Conservation (phyloP, 1,140 invertebrate species). For the Aphelinus atriplicis region DNA sequence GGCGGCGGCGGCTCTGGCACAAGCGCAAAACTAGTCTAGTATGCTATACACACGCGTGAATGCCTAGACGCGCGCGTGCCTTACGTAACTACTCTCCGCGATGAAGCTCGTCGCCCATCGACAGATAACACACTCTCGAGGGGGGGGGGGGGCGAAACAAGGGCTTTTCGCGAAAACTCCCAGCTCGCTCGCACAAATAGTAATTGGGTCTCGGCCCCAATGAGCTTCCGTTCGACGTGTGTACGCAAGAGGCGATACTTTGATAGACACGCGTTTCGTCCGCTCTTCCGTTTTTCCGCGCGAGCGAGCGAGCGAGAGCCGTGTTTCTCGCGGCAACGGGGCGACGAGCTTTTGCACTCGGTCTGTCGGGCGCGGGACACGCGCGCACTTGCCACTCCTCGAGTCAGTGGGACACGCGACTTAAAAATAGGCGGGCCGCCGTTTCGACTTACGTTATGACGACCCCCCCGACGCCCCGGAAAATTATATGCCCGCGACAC, state of each 20-base stretch:
- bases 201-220: too few relatives aligned
- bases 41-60: not conserved
- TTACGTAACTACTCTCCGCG: not conserved
- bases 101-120: too few relatives aligned
- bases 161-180: too few relatives aligned
- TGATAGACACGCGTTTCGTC: too few relatives aligned
- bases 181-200: too few relatives aligned
- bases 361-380: not conserved
- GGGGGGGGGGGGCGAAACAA: too few relatives aligned
- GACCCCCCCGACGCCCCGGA: slow-evolving; percentile 19
- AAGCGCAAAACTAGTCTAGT: not conserved
- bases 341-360: not conserved
- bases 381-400: not conserved
- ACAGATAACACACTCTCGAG: too few relatives aligned
- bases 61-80: not conserved
- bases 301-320: too few relatives aligned
- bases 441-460: slow-evolving; percentile 24
- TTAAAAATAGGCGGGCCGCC: slow-evolving; percentile 23
- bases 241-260: too few relatives aligned
- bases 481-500: slow-evolving; percentile 19
- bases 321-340: not conserved
- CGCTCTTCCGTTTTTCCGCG: too few relatives aligned
- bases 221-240: too few relatives aligned
- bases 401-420: slow-evolving; percentile 14
- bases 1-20: too few relatives aligned